Percentiles rank a stretch among this genome's conserved stretches.
phyloP scores from a whole-genome alignment of 2,113 vertebrate genomes.

The Micronycteris hirsuta region DNA sequence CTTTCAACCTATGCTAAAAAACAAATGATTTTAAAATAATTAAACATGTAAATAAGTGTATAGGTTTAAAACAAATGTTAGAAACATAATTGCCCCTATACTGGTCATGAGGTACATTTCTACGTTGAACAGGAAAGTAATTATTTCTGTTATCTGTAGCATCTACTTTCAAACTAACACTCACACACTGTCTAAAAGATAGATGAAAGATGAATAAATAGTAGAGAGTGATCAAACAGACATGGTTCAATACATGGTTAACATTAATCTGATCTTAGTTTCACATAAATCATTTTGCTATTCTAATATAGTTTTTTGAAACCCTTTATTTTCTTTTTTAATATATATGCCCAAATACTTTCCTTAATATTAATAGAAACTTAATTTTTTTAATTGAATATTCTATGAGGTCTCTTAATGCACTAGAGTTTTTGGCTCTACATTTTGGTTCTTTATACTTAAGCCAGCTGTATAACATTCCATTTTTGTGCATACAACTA shows the following conservation, averaged over 20 bases:
- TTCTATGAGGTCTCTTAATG: slow-evolving; percentile 40
- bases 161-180: background rate
- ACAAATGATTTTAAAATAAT: background rate
- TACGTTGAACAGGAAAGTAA: background rate
- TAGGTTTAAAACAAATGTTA: background rate
- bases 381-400: slow-evolving; percentile 44
- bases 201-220: background rate
- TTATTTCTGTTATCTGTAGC: background rate
- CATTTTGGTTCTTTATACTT: slow-evolving; percentile 56
- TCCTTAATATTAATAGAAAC: slow-evolving; percentile 54
- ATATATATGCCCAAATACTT: background rate
- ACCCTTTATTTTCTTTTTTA: background rate
- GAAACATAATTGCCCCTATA: background rate
- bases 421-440: slow-evolving; percentile 29
- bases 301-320: background rate
- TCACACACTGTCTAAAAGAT: background rate
- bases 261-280: background rate
- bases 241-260: background rate
- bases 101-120: background rate
- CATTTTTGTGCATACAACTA: slow-evolving; percentile 63
- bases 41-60: background rate
- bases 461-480: slow-evolving; percentile 63
- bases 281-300: background rate
- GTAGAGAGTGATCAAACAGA: background rate
- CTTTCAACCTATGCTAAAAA: background rate